A percentile compares a stretch with the other conserved stretches of the same genome.
phyloP scores from a whole-genome alignment of 1,140 invertebrate species.

The Aporrectodea caliginosa region DNA sequence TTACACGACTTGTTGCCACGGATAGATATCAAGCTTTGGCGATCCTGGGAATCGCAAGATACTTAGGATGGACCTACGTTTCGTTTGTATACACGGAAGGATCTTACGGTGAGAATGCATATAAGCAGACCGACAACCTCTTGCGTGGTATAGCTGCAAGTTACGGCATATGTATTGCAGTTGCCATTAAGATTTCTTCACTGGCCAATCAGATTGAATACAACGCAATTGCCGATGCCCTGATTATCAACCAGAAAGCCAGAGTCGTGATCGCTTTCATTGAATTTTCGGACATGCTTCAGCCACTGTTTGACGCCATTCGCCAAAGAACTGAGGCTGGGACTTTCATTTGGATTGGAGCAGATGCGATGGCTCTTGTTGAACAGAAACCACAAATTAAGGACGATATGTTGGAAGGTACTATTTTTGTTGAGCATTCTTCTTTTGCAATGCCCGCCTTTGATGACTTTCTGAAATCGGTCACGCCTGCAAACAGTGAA shows the following conservation, averaged over 20 bases:
- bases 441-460: neutral
- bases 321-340: conserved; percentile 5
- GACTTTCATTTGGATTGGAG: conserved; percentile 13
- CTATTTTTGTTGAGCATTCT: neutral
- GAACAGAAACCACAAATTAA: neutral
- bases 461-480: neutral
- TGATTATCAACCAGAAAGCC: neutral
- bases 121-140: conserved; percentile 46
- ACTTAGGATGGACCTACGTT: conserved; percentile 67
- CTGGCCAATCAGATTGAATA: neutral
- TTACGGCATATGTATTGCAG: neutral
- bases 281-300: neutral
- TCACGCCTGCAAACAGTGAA: neutral
- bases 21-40: conserved; percentile 63
- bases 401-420: neutral
- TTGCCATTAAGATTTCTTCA: neutral
- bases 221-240: neutral
- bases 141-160: too few species aligned
- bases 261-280: neutral
- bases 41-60: conserved; percentile 64
- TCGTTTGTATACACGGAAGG: conserved; percentile 67
- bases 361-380: neutral
- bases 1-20: conserved; percentile 47
- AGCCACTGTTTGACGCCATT: neutral
- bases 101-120: conserved; percentile 67